Evolutionary conservation across 2,113 vertebrate species (phyloP).

Genomic region (Ictidomys tridecemlineatus): DNA sequence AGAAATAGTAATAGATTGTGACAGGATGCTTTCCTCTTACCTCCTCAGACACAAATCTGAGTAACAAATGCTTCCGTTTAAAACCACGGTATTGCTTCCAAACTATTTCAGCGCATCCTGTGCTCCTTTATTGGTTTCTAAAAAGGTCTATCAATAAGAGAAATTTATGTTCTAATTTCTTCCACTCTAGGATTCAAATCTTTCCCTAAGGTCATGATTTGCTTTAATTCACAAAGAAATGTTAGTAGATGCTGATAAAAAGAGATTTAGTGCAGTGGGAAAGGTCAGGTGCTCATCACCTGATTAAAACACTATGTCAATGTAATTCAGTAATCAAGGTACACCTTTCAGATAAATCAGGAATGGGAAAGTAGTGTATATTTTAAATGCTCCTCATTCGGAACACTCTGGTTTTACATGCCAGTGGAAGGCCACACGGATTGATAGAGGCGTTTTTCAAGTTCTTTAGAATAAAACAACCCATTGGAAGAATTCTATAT

Average conservation of each 20-base stretch:
- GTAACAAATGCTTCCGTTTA: background rate
- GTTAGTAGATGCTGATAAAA: constrained; percentile 55
- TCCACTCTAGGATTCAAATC: constrained; percentile 48
- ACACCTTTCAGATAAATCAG: constrained; percentile 23
- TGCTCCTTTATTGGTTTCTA: constrained; percentile 50
- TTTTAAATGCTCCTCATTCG: background rate
- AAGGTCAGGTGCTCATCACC: constrained; percentile 20
- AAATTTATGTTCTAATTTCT: constrained; percentile 70
- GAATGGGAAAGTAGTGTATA: background rate
- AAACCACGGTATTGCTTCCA: background rate
- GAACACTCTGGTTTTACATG: background rate
- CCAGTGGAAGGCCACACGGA: background rate
- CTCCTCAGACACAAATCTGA: constrained; percentile 31
- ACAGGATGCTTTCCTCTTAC: background rate
- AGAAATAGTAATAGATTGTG: constrained; percentile 28
- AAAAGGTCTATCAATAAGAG: constrained; percentile 46
- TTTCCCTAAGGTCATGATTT: constrained; percentile 58
- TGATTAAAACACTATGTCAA: constrained; percentile 58
- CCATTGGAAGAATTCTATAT: constrained; percentile 1
- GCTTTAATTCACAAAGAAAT: constrained; percentile 67
- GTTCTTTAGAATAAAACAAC: background rate
- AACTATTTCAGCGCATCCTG: background rate
- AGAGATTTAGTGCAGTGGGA: constrained; percentile 57
- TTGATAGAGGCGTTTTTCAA: background rate
- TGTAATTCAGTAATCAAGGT: background rate